A percentile compares a stretch with the other conserved stretches of the same genome.
These are phyloP conservation scores for Arnoldichthys spilopterus DNA, from an alignment of 2,797 vertebrate species.

Conservation along the genomic window DNA sequence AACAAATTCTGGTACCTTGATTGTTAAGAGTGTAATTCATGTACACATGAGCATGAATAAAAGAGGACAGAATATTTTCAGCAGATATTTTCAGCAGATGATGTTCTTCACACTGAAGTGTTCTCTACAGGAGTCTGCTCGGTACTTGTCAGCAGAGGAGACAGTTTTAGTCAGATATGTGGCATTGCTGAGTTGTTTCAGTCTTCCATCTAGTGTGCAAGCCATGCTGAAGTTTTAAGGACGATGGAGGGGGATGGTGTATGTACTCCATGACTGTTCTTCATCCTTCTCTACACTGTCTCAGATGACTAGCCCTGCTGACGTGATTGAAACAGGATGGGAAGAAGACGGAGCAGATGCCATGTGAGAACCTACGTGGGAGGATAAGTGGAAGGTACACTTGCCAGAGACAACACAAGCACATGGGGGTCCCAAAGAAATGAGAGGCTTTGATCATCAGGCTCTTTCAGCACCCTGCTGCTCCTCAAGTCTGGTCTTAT, in stretches of 20 bases:
- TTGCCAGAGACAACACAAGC: slow-evolving; percentile 68
- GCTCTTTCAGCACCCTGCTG: slow-evolving; percentile 59
- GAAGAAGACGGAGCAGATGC: slow-evolving; percentile 70
- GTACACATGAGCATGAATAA: not conserved
- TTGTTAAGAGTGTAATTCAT: not conserved
- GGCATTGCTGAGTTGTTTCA: slow-evolving; percentile 49
- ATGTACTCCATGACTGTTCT: slow-evolving; percentile 53
- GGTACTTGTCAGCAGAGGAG: not conserved
- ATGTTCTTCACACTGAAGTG: not conserved
- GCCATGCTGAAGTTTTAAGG: not conserved
- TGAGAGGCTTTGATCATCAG: slow-evolving; percentile 71
- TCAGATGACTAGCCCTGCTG: slow-evolving; percentile 57
- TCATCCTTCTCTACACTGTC: slow-evolving; percentile 24
- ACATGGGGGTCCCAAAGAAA: slow-evolving; percentile 67
- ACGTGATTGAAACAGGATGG: slow-evolving; percentile 59
- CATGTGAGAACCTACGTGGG: slow-evolving; percentile 76
- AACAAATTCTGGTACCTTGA: no score
- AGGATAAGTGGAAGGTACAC: slow-evolving; percentile 70
- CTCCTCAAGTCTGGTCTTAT: slow-evolving; percentile 44
- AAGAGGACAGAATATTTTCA: not conserved
- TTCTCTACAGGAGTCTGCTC: slow-evolving; percentile 3
- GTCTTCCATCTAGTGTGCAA: slow-evolving; percentile 5
- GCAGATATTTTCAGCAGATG: slow-evolving; percentile 10
- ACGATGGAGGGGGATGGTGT: slow-evolving; percentile 12
- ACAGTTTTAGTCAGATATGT: slow-evolving; percentile 48